Evolutionary conservation across 2,797 vertebrate genomes (phyloP).

Genomic region (Pipistrellus pygmaeus): DNA sequence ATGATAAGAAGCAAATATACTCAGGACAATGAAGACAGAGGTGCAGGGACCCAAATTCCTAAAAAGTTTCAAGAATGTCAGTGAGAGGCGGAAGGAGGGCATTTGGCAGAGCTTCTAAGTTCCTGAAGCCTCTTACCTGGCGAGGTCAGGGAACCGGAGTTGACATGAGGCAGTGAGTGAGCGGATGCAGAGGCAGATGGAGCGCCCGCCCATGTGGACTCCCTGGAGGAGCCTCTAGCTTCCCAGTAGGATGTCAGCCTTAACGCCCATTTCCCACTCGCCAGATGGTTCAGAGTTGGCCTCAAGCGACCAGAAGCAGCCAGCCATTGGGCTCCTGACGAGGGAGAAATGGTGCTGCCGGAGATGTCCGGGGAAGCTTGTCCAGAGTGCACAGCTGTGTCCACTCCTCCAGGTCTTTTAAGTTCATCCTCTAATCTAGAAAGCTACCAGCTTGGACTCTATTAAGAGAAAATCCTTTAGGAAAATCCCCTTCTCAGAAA

Average conservation of each 20-base stretch:
- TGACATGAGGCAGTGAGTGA: no score
- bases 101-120: background rate
- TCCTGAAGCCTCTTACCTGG: background rate
- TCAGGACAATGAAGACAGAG: background rate
- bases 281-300: background rate
- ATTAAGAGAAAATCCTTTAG: background rate
- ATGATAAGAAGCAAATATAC: background rate
- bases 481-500: conserved; percentile 9
- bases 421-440: background rate
- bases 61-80: background rate
- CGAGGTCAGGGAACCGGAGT: no score
- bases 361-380: background rate
- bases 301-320: background rate
- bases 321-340: background rate
- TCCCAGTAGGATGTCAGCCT: background rate
- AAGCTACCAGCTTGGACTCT: background rate
- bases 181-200: background rate
- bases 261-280: background rate
- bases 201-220: no score
- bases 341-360: accelerated
- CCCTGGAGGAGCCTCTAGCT: background rate
- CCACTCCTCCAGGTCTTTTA: background rate
- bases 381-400: accelerated
- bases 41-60: background rate
- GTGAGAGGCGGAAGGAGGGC: background rate